Base-by-base conservation (phyloP, 2,113 vertebrate genomes). In the Dicerorhinus sumatrensis region DNA sequence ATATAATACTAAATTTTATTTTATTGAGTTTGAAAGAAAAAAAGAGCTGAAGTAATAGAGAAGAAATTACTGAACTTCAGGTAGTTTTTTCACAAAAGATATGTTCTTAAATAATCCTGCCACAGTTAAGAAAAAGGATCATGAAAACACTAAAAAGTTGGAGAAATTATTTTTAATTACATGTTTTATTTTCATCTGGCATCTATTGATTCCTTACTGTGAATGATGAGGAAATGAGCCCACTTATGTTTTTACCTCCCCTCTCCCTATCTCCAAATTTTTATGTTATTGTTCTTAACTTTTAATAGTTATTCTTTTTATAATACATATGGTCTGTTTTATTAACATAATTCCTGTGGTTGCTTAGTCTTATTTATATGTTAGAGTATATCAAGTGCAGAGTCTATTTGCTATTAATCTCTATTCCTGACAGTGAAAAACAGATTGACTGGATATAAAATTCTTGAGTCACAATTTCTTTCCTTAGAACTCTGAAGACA, bases 1-100 rank as follows among this genome's bases (percentile, higher is more conserved):
- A 29, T 94, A 63, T 79, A 93, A 62, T 84, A 93, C 42, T 80
- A 69, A 67, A 69, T 93, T 82, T 36, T 63, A 73, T 81, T 85
- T 91, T 81, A 73, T 23, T 56, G 39, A 36, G 31, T 90, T 94
- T 80, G 65, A 94, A 62, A 84, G n/a, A 82, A 73, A 81, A 69
- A 81, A 84, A 76, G 29, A 63, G 39, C 42, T 70, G 39, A 63
- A 69, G 21, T 51, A 69, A 77, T 63, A 51, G 3, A 58, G 77
- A 77, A 95, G 63, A 79, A 89, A 79, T 89, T 77, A 73, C 36
- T 72, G 56, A 84, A 67, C 3, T 58, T 86, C 16, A 91, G 27
- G 17, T 70, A 70, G 5, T 60, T 60, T 63, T 87, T 72, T 54
- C 5, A 58, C n/a, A 82, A 65, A 73, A 75, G 23, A 14, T 62